Base-by-base conservation (phyloP, 2,113 vertebrate species). In the Tretioscincus oriximinensis region DNA sequence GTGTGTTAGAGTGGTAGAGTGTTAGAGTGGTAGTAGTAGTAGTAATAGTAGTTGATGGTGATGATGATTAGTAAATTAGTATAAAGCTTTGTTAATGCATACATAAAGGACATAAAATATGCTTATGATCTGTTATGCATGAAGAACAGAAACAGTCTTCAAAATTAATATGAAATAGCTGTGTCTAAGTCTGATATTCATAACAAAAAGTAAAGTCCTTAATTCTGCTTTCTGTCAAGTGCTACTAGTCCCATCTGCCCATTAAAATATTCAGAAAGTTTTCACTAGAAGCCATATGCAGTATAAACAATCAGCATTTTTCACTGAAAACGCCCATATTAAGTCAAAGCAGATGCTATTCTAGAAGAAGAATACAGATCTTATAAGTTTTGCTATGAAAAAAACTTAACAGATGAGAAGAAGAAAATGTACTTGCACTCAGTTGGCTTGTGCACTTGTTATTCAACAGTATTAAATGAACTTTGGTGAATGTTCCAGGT, bases 161-260 rank as follows among this genome's bases (percentile, higher is more conserved):
- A 70, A 88, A 85, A 2, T 70, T 60, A 83, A 24, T 0, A 47
- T 86, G 0, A 83, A 85, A 83, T 81, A 8, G 77, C 35, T 64
- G 29, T 41, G 49, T 76, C 76, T 83, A 72, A 80, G 58, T 64
- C 28, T 10, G 0, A 31, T 51, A 71, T 82, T 84, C 85, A 78
- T 16, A 75, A 66, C 7, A 81, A 45, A 24, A 76, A 21, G 0
- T 73, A 71, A 85, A 81, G 45, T 78, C n/a, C 41, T 51, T 77
- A 41, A 71, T 26, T 90, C 77, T 83, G 73, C 16, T 78, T 84
- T 84, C 2, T 72, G 72, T 88, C 81, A 87, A 70, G 73, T 78
- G 77, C 67, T 0, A 21, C 66, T 77, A 76, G 70, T 80, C 60
- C 8, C 0, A 0, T 21, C 81, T 80, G 29, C 24, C 21, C n/a